Evolutionary conservation across 2,113 vertebrate species (phyloP), one percentile per base, ranked within the genome.

Genomic region (Lethenteron reissneri): DNA sequence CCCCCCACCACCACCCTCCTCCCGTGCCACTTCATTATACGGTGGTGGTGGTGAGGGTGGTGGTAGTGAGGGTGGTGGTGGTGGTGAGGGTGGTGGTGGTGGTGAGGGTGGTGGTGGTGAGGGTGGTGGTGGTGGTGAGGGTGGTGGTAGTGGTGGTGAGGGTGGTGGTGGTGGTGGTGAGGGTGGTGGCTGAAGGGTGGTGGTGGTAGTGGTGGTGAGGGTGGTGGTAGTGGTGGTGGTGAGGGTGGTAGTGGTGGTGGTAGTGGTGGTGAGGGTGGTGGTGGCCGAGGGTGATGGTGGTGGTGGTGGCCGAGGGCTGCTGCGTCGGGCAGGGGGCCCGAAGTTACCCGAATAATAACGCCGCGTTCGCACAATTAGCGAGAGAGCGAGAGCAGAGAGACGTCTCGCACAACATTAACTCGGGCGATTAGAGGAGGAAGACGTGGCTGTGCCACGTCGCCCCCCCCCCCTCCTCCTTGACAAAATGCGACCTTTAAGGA

Each of bases 401-500:
- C 41, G 41, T 41, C 41, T 41, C 41, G 41, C 41, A 41, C 7
- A 41, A 41, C 41, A 41, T 41, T 41, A 41, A 41, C 41, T 41
- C 41, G 41, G 41, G 41, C 6, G 41, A 41, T 41, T 41, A 41
- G 6, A 41, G 41, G 41, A 41, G 41, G 41, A 41, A 41, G 41
- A 41, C 41, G 78, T 80, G 80, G 74, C 77, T 77, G 80, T 76
- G 80, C 79, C 78, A 80, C 77, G 71, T 76, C 78, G 79, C 79
- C 80, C 80, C 79, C 74, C 57, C 25, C 56, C 21, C 58, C 64
- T 13, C 13, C 10, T 56, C 15, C 17, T 41, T 41, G 41, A 41
- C 41, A 41, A 41, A 41, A 41, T 41, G 41, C 41, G 41, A 41
- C 41, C 41, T 41, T 41, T 41, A 41, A 41, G 41, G 41, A 41